Base-by-base conservation (phyloP, 2,888 invertebrate genomes). In the Cerastis rubricosa region DNA sequence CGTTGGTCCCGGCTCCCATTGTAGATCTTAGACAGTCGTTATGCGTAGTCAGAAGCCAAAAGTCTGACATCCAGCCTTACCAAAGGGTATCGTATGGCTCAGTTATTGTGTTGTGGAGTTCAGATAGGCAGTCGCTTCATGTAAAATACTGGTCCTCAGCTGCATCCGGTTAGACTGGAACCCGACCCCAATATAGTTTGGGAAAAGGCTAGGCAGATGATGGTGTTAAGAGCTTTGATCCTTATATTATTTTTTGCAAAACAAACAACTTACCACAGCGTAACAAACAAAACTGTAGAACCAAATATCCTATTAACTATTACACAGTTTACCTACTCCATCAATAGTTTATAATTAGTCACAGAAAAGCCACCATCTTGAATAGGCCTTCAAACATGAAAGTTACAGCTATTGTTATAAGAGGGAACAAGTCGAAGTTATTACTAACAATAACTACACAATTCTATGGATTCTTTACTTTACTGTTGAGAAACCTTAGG, bases 271-370 rank as follows among this genome's bases (percentile, higher is more conserved):
- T 51, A 19, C 51, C 51, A 9, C 0, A 19, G 19, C n/a, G n/a
- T 54, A 12, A 12, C n/a, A 11, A n/a, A 54, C 45, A 71, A 67
- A 72, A 66, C 25, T 17, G 43, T 29, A 61, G 11, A 19, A 67
- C 25, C 57, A 25, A 25, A 19, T 4, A 76, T 61, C 12, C 3
- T 8, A 6, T 67, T 22, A 7, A 25, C 51, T 8, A 7, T 19
- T 12, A n/a, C 29, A 0, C 49, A 3, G 22, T 45, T n/a, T 29
- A 51, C 47, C 3, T 14, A 54, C 51, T 54, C 63, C 12, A 76
- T 70, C 22, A 64, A 66, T 17, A 74, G 25, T 82, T 80, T 82
- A 77, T 77, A 82, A 80, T 77, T 77, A 80, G 47, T 43, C 19
- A 61, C n/a, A 54, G 35, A 54, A 54, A 54, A 51, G 40, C 57